Percentiles rank a stretch among this genome's conserved stretches.
These are phyloP conservation scores for Xanthia togata DNA, from an alignment of 2,888 invertebrate genomes.

Conservation along the genomic window DNA sequence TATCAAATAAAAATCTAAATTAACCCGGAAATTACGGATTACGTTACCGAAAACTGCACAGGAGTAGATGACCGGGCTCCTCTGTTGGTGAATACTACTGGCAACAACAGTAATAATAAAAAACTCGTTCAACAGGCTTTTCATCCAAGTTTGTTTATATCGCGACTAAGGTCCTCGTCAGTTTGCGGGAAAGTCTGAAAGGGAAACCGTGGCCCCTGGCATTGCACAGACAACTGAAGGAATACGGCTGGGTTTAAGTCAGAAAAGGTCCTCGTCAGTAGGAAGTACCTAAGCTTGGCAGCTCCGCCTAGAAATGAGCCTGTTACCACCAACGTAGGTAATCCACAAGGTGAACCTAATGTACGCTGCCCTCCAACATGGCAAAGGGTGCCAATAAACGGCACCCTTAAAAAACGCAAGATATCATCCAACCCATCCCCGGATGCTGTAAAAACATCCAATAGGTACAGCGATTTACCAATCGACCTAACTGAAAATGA, in stretches of 20 bases:
- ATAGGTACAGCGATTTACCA: background rate
- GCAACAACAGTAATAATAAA: constrained; percentile 4
- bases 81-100: constrained; percentile 15
- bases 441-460: background rate
- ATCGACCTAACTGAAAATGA: constrained; percentile 3
- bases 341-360: background rate
- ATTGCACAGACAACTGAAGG: no score
- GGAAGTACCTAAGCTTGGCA: background rate
- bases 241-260: no score
- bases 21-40: background rate
- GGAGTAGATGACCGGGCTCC: constrained; percentile 19
- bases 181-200: no score
- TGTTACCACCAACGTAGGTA: background rate
- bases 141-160: constrained; percentile 11
- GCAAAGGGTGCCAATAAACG: background rate
- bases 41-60: constrained; percentile 12
- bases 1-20: no score
- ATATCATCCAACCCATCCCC: background rate
- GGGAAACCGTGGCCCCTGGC: no score
- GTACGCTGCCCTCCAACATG: background rate
- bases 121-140: constrained; percentile 24
- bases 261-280: constrained; percentile 3
- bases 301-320: background rate
- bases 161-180: background rate
- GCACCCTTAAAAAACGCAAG: background rate